phyloP scores from a whole-genome alignment of 2,888 invertebrate species.

The Trachelus tabidus region DNA sequence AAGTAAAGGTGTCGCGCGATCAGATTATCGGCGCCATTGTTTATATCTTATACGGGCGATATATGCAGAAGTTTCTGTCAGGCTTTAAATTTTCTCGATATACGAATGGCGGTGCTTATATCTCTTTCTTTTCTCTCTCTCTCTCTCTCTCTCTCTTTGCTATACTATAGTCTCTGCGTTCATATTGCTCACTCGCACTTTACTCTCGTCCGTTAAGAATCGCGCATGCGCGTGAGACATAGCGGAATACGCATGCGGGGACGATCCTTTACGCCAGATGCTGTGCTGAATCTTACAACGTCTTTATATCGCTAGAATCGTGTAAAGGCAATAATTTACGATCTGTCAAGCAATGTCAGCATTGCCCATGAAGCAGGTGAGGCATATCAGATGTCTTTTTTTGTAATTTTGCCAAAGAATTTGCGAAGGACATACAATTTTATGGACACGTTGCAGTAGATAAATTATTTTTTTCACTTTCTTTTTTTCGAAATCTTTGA shows the following conservation, averaged over 20 bases:
- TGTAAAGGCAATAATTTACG: constrained; percentile 32
- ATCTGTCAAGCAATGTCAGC: neutral
- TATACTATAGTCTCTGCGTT: neutral
- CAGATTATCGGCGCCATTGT: constrained; percentile 44
- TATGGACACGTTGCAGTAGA: neutral
- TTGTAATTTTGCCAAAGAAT: neutral
- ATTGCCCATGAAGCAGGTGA: neutral
- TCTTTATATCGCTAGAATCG: constrained; percentile 35
- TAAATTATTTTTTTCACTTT: neutral
- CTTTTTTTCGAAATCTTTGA: neutral
- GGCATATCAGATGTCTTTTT: neutral
- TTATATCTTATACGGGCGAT: constrained; percentile 38
- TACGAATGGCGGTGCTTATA: constrained; percentile 17
- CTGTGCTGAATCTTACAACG: constrained; percentile 24
- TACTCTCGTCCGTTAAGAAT: neutral
- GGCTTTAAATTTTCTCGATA: constrained; percentile 38
- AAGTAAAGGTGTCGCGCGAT: constrained; percentile 36
- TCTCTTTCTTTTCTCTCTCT: neutral
- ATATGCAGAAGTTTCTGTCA: neutral
- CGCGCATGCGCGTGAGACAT: neutral
- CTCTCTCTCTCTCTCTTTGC: no score
- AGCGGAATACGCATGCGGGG: neutral
- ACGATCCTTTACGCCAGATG: neutral
- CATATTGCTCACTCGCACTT: neutral
- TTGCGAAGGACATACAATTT: neutral